phyloP scores from a whole-genome alignment of 2,113 vertebrate genomes.

The Eidolon helvum region DNA sequence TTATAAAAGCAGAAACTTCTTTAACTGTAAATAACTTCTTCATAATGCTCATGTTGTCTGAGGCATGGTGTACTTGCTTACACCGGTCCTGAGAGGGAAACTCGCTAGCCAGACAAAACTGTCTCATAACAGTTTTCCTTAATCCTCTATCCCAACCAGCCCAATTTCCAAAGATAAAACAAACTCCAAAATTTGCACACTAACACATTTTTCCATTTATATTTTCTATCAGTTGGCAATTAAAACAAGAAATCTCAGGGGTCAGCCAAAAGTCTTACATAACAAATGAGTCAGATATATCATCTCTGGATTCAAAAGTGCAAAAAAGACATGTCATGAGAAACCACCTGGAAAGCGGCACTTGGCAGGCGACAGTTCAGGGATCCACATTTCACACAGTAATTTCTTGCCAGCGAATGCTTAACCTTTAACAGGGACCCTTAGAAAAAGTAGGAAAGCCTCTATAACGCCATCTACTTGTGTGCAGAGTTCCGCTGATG shows the following conservation, averaged over 20 bases:
- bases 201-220: conserved; percentile 44
- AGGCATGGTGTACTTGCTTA: not conserved
- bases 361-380: not conserved
- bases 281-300: conserved; percentile 35
- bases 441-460: not conserved
- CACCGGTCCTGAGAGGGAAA: not conserved
- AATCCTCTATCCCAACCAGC: not conserved
- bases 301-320: conserved; percentile 49
- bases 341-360: conserved; percentile 57
- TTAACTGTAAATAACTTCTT: not conserved
- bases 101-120: not conserved
- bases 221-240: conserved; percentile 53
- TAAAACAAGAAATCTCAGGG: conserved; percentile 59
- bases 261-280: conserved; percentile 69
- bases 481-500: not conserved
- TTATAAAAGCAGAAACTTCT: not conserved
- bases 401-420: not conserved
- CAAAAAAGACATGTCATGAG: conserved; percentile 40
- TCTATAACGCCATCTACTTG: not conserved
- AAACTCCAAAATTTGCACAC: conserved; percentile 9
- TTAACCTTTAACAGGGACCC: not conserved
- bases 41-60: not conserved
- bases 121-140: not conserved
- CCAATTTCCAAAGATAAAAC: conserved; percentile 42
- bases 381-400: not conserved